Evolutionary conservation across 2,888 invertebrate species (phyloP).

Genomic region (Drosophila bunnanda): DNA sequence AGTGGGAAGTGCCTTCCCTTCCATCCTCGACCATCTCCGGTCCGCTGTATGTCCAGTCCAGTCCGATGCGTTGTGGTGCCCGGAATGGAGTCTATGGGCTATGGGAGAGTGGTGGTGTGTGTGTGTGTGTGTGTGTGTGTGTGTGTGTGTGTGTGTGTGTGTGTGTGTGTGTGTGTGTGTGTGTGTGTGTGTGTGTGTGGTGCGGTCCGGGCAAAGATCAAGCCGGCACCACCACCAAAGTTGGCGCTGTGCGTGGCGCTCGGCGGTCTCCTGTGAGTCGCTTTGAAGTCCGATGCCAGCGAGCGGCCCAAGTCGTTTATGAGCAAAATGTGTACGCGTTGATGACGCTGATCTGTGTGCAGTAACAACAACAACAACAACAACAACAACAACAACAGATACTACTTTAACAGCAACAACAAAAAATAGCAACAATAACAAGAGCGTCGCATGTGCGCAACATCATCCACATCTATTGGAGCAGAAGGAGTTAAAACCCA

Average conservation of each 20-base stretch:
- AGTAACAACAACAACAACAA: conserved; percentile 15
- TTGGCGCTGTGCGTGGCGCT: conserved; percentile 71
- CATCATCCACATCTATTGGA: conserved; percentile 74
- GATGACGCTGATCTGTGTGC: conserved; percentile 69
- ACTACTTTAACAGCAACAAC: conserved; percentile 7
- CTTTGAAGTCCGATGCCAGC: conserved; percentile 73
- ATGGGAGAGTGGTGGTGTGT: conserved; percentile 14
- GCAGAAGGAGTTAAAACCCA: conserved; percentile 74
- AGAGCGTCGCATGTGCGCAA: conserved; percentile 64
- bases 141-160: no score
- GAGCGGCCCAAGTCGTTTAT: conserved; percentile 68
- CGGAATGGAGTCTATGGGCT: neutral
- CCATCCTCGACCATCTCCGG: conserved; percentile 12
- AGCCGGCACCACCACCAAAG: conserved; percentile 73
- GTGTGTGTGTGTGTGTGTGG: no score
- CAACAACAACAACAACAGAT: neutral
- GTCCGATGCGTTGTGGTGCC: conserved; percentile 12
- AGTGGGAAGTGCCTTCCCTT: conserved; percentile 70
- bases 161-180: no score
- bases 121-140: no score
- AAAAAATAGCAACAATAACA: conserved; percentile 46
- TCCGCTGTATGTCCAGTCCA: conserved; percentile 1
- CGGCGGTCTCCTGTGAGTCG: conserved; percentile 67
- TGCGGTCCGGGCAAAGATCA: conserved; percentile 70
- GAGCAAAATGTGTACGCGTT: conserved; percentile 73